Conservation (phyloP, 2,888 invertebrate genomes). For the Chrysotoxum bicinctum region DNA sequence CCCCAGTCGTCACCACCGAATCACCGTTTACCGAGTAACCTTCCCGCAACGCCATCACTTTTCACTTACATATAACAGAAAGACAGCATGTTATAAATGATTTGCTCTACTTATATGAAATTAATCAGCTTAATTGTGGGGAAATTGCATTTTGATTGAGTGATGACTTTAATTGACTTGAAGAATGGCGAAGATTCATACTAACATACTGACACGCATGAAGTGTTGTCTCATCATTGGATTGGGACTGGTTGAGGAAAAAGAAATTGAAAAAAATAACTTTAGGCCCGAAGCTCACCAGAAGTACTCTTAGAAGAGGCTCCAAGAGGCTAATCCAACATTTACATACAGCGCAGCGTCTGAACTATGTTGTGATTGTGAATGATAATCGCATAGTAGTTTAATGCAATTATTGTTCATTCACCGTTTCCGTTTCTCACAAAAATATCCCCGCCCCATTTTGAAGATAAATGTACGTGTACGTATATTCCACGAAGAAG, state of each 20-base stretch:
- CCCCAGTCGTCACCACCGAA: neutral
- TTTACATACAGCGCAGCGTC: neutral
- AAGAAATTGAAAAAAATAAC: neutral
- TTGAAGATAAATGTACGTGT: too few species aligned
- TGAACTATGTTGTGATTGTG: conserved; percentile 46
- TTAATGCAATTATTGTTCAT: conserved; percentile 50
- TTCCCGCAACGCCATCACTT: conserved; percentile 4
- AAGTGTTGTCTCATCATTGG: conserved; percentile 10
- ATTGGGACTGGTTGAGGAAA: neutral
- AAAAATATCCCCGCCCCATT: neutral
- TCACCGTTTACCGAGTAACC: neutral
- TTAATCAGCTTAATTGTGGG: conserved; percentile 70
- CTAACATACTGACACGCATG: conserved; percentile 14
- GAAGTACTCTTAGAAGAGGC: neutral
- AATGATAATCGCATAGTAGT: conserved; percentile 34
- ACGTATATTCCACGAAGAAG: neutral
- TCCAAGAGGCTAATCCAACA: conserved; percentile 13
- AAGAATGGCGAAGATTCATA: conserved; percentile 57
- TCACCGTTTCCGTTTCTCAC: conserved; percentile 50
- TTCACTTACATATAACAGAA: conserved; percentile 36
- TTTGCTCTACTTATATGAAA: conserved; percentile 69
- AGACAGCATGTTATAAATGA: conserved; percentile 67
- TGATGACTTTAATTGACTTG: conserved; percentile 67
- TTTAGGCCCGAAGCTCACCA: neutral
- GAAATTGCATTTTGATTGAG: conserved; percentile 71